Percentiles rank a stretch among this genome's conserved stretches.
These are phyloP conservation scores for Neodiprion virginianus DNA, from an alignment of 1,140 invertebrate genomes.

Conservation along the genomic window DNA sequence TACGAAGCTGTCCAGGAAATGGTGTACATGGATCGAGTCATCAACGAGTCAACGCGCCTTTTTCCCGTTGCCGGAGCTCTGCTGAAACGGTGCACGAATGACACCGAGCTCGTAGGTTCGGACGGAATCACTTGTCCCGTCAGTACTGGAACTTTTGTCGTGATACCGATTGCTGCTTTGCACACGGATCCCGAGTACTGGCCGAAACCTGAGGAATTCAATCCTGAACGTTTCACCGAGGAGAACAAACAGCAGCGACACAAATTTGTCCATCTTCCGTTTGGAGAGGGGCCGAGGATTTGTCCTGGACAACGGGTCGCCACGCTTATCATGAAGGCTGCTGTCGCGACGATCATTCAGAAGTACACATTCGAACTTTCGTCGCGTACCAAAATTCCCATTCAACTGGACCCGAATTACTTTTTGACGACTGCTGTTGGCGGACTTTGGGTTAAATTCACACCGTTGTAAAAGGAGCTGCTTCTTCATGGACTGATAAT, in stretches of 20 bases:
- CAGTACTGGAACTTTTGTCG: constrained; percentile 40
- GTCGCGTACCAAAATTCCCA: constrained; percentile 32
- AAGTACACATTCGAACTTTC: constrained; percentile 42
- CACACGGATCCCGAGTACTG: constrained; percentile 63
- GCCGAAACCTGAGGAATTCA: constrained; percentile 68
- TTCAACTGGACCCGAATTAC: constrained; percentile 26
- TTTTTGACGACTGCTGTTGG: constrained; percentile 13
- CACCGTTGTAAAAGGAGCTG: too few relatives aligned
- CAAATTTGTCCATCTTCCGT: constrained; percentile 62
- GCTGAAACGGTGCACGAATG: constrained; percentile 43
- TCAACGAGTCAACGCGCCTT: constrained; percentile 56
- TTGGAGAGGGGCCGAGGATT: constrained; percentile 66
- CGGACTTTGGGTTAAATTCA: constrained; percentile 27
- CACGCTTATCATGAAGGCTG: constrained; percentile 59
- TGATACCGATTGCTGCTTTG: constrained; percentile 49
- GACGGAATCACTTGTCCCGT: constrained; percentile 31
- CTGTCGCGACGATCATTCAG: constrained; percentile 50
- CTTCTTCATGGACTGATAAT: too few relatives aligned
- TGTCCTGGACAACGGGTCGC: constrained; percentile 65
- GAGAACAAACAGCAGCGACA: constrained; percentile 45
- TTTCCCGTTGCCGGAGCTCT: constrained; percentile 42
- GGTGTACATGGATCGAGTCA: constrained; percentile 64
- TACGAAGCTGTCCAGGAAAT: constrained; percentile 67
- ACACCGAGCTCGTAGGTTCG: constrained; percentile 38
- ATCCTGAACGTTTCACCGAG: constrained; percentile 71